Evolutionary conservation across 1,140 invertebrate species (phyloP), one percentile per base, ranked within the genome.

Genomic region (Papilio polytes): DNA sequence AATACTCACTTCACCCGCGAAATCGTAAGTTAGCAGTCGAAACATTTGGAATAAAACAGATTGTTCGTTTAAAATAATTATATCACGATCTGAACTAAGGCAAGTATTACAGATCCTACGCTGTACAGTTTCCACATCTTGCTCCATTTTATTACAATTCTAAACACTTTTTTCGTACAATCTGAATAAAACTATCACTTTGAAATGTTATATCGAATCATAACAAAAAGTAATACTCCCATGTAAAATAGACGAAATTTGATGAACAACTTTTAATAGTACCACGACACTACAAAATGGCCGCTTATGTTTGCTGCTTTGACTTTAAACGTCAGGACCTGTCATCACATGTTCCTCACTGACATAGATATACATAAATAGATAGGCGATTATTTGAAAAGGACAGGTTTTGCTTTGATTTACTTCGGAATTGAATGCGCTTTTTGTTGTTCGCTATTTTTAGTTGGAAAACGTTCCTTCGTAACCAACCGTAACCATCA

Each of bases 141-240:
- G 91, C 80, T 94, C 93, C 93, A 94, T 94, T 89, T 83, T 89
- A 36, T 31, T 48, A 73, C 82, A 85, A 81, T 77, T 82, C 77
- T 80, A 81, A 74, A 80, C 86, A 86, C 26, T 80, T 81, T 80
- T 81, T 80, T 56, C 80, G 82, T 86, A 86, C 72, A 83, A 80
- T 81, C 46, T 81, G 81, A 87, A 87, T 74, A 83, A 83, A 63
- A 80, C 73, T 83, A 88, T 82, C 84, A 87, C 80, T 84, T 86
- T 73, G 83, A 81, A 88, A 87, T 85, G 85, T 63, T n/a, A 87
- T 90, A 89, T 87, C 85, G 88, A 90, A 92, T 88, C 92, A 94
- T 86, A 93, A 94, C 93, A 94, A 94, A 92, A 94, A 94, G 91
- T 93, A 91, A 94, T 92, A 94, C 93, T 93, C 88, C 92, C 92